A percentile compares a stretch with the other conserved stretches of the same genome.
Conservation (phyloP, 2,797 vertebrate species). For the Thripadectes ignobilis region DNA sequence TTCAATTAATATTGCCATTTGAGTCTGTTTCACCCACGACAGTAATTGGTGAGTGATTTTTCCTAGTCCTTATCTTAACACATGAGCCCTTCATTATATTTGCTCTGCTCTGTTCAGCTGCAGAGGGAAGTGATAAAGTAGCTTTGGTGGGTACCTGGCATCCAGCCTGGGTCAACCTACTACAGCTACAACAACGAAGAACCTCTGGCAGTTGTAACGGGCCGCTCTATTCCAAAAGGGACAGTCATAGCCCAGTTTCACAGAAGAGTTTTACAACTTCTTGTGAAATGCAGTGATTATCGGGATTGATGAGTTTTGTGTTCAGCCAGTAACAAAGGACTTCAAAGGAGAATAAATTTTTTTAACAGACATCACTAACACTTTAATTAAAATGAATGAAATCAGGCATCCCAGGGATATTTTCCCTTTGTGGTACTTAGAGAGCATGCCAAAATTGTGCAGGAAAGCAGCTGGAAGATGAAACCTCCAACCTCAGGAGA, state of each 20-base stretch:
- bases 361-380: background rate
- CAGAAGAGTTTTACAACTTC: background rate
- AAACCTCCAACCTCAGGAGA: background rate
- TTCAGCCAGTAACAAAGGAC: background rate
- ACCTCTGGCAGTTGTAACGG: background rate
- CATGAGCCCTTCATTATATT: background rate
- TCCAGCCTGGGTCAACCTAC: background rate
- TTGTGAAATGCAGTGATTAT: background rate
- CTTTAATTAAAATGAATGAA: background rate
- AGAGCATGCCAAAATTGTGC: rapidly evolving
- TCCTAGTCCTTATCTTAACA: background rate
- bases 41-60: background rate
- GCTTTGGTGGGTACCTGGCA: background rate
- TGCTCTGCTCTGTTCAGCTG: background rate
- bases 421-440: background rate
- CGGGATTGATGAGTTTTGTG: background rate
- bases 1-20: background rate
- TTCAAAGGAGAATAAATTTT: background rate
- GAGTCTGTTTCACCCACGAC: background rate
- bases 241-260: background rate
- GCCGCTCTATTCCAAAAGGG: background rate
- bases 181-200: background rate
- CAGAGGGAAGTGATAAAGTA: background rate
- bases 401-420: background rate
- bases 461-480: background rate